Percentiles rank a stretch among this genome's conserved stretches.
These are phyloP conservation scores for Caenorhabditis remanei DNA, from an alignment of 1,140 invertebrate species.

Conservation along the genomic window DNA sequence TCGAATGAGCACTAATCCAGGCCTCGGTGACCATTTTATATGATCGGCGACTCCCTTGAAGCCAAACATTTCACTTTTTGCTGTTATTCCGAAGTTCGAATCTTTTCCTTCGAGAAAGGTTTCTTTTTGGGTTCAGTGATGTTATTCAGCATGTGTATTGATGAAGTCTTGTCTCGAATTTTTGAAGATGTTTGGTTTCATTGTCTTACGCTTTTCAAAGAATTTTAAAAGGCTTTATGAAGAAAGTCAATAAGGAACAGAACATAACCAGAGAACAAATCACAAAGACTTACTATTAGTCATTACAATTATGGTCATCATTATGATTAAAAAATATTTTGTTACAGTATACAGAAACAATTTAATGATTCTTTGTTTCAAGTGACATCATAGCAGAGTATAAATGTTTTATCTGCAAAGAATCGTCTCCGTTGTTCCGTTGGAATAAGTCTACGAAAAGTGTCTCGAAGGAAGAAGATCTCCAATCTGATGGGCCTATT, in stretches of 20 bases:
- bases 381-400: neutral
- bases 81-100: slow-evolving; percentile 27
- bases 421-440: neutral
- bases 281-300: neutral
- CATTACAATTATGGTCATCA: neutral
- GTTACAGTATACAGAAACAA: neutral
- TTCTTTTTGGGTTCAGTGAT: slow-evolving; percentile 53
- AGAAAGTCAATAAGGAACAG: neutral
- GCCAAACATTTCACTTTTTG: slow-evolving; percentile 25
- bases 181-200: slow-evolving; percentile 42
- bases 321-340: too few species aligned
- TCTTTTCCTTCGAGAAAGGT: slow-evolving; percentile 1
- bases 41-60: slow-evolving; percentile 33
- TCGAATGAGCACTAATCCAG: slow-evolving; percentile 48
- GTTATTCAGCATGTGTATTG: neutral
- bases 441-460: neutral
- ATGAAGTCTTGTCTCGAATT: neutral
- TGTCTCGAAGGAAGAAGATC: neutral
- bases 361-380: too few species aligned
- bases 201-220: neutral
- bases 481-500: neutral
- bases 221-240: neutral
- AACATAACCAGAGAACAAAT: neutral
- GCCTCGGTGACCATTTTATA: slow-evolving; percentile 22
- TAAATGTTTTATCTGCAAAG: neutral